Conservation (phyloP, 2,888 invertebrate genomes). For the Glaucopsyche alexis region DNA sequence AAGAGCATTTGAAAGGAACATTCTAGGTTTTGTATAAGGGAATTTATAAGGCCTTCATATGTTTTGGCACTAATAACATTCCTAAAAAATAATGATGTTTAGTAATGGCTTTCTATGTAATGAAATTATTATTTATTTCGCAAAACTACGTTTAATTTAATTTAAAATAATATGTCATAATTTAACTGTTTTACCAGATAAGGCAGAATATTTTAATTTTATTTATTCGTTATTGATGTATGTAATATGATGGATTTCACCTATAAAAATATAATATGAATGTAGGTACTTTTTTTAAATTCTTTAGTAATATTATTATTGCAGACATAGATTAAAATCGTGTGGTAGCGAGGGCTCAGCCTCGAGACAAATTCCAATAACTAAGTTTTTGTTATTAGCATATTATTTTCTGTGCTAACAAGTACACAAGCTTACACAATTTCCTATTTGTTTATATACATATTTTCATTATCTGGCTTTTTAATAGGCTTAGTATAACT, state of each 20-base stretch:
- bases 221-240: constrained; percentile 38
- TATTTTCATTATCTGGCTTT: background rate
- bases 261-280: constrained; percentile 56
- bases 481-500: background rate
- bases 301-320: background rate
- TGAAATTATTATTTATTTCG: background rate
- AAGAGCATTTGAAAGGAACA: background rate
- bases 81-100: constrained; percentile 25
- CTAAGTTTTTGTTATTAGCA: background rate
- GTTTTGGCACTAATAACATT: constrained; percentile 61
- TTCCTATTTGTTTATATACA: background rate
- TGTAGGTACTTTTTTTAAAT: background rate
- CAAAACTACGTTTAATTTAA: background rate
- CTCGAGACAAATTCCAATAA: background rate
- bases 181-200: background rate
- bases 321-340: background rate
- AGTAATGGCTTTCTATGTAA: background rate
- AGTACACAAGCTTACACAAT: background rate
- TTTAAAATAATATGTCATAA: background rate
- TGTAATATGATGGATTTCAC: constrained; percentile 51
- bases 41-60: constrained; percentile 64
- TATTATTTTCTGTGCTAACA: background rate
- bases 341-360: background rate
- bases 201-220: constrained; percentile 25
- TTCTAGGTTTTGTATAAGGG: background rate